Conservation (phyloP, 2,113 vertebrate genomes). For the Microcebus griseorufus region DNA sequence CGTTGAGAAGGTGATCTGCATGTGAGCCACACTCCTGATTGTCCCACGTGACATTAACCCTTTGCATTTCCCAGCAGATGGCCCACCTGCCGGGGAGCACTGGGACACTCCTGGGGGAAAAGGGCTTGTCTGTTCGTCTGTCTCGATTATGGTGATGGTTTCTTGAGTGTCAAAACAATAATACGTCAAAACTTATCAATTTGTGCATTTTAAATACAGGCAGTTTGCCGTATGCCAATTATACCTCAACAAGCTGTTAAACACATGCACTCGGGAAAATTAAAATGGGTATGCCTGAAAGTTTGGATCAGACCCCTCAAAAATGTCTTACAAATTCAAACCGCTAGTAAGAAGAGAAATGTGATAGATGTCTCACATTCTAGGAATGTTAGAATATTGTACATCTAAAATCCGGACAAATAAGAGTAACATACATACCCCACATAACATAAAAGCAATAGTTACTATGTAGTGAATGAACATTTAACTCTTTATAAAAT, state of each 20-base stretch:
- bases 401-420: not conserved
- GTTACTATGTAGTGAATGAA: not conserved
- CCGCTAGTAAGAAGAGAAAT: not conserved
- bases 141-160: not conserved
- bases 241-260: not conserved
- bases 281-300: not conserved
- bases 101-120: fast-evolving
- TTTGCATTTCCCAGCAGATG: not conserved
- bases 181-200: not conserved
- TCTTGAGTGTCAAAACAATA: not conserved
- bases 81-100: too few relatives aligned
- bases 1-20: not conserved
- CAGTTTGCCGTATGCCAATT: not conserved
- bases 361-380: not conserved
- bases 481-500: not conserved
- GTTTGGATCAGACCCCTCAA: not conserved
- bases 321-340: not conserved
- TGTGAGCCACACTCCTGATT: too few relatives aligned
- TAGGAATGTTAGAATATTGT: not conserved
- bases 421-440: not conserved
- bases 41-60: fast-evolving
- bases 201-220: not conserved
- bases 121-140: not conserved
- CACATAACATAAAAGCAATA: not conserved
- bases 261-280: not conserved